Percentiles rank a stretch among this genome's conserved stretches.
Conservation (phyloP, 2,888 invertebrate genomes). For the Eilema sororculum region DNA sequence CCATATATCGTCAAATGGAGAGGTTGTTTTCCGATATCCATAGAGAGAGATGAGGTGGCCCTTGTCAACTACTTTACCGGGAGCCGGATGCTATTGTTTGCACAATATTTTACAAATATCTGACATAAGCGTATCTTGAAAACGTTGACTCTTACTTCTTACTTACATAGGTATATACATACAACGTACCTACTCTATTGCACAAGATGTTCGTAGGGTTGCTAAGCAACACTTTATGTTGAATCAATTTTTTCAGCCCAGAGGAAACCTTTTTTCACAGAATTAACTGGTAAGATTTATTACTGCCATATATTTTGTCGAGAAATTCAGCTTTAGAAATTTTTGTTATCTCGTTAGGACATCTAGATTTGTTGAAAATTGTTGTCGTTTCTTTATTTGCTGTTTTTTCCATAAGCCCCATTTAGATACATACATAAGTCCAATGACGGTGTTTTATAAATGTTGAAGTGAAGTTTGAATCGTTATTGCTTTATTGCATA, state of each 20-base stretch:
- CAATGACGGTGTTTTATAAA: background rate
- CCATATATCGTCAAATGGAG: background rate
- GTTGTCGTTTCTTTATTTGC: background rate
- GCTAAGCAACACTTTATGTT: constrained; percentile 45
- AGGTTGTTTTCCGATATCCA: background rate
- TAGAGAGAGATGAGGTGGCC: background rate
- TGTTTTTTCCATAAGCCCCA: too few relatives aligned
- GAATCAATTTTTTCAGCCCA: constrained; percentile 45
- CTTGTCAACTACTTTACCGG: background rate
- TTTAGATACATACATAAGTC: too few relatives aligned
- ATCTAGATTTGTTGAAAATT: constrained; percentile 3
- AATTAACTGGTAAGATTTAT: constrained; percentile 43
- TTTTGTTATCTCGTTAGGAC: constrained; percentile 12
- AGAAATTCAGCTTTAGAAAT: constrained; percentile 13
- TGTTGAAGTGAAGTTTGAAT: background rate
- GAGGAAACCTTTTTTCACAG: constrained; percentile 28
- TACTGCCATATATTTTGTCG: constrained; percentile 18
- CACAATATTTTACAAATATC: background rate
- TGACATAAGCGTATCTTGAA: background rate
- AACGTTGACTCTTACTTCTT: background rate
- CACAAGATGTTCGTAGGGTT: constrained; percentile 33
- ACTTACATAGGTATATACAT: too few relatives aligned
- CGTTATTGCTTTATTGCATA: background rate
- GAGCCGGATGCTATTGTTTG: background rate
- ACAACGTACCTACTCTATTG: background rate